phyloP scores from a whole-genome alignment of 2,888 invertebrate genomes.

The Drosophila mimetica region DNA sequence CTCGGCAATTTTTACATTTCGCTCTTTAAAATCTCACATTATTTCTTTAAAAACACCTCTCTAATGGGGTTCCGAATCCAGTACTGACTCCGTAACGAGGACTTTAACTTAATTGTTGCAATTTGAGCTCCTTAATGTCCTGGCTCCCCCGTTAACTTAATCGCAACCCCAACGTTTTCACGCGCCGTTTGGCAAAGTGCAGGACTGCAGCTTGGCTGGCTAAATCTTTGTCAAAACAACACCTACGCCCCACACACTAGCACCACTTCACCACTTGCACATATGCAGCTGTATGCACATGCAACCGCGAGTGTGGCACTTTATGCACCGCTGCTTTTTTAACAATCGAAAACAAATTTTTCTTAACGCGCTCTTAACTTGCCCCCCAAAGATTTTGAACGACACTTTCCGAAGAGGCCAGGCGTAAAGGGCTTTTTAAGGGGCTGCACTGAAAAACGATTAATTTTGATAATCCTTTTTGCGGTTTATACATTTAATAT shows the following conservation, averaged over 20 bases:
- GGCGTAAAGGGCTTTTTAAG: constrained; percentile 42
- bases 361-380: constrained; percentile 49
- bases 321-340: constrained; percentile 69
- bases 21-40: not conserved
- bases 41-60: not conserved
- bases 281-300: constrained; percentile 34
- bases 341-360: constrained; percentile 68
- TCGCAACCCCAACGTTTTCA: constrained; percentile 38
- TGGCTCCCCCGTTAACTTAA: constrained; percentile 9
- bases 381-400: constrained; percentile 41
- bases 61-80: not conserved
- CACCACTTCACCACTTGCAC: constrained; percentile 22
- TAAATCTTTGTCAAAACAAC: constrained; percentile 49
- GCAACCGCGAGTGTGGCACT: constrained; percentile 70
- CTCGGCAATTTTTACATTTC: too few species aligned
- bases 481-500: too few species aligned
- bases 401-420: constrained; percentile 24
- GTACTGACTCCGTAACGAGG: constrained; percentile 17
- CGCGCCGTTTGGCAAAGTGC: constrained; percentile 56
- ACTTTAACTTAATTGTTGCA: constrained; percentile 56
- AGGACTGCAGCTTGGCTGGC: constrained; percentile 47
- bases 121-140: constrained; percentile 25
- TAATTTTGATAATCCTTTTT: not conserved
- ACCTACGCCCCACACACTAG: constrained; percentile 24
- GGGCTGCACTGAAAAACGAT: constrained; percentile 40